Base-by-base conservation (phyloP, 1,140 invertebrate species). In the Elymnias hypermnestra region DNA sequence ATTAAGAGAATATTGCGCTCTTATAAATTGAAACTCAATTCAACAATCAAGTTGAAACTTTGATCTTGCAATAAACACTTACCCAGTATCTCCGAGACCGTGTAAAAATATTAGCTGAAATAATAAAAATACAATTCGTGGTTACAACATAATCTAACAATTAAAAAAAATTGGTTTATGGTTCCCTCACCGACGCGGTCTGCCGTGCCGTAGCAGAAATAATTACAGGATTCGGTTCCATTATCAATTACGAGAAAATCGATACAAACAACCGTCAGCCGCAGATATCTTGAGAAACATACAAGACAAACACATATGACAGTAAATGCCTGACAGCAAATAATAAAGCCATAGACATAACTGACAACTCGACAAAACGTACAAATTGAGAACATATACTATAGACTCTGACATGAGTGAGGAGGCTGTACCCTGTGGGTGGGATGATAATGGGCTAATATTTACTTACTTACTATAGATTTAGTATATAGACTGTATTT, bases 151-250 rank as follows among this genome's bases (percentile, higher is more conserved):
- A n/a, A n/a, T n/a, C n/a, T n/a, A n/a, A n/a, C n/a, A n/a, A n/a
- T n/a, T n/a, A n/a, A n/a, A n/a, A n/a, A n/a, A n/a, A n/a, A n/a
- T n/a, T n/a, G n/a, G n/a, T n/a, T n/a, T n/a, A n/a, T n/a, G n/a
- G 33, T n/a, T 31, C 4, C 86, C 89, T 90, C 85, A 94, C 93
- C 64, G 93, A 94, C 10, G 92, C 92, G 5, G 93, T 93, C 58
- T 94, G 93, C 86, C 92, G 93, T 46, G 89, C 89, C 33, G 92
- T 91, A 49, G 93, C 92, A 53, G 91, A 88, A 55, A 94, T 89
- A 65, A 94, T 89, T 46, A 94, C 92, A 44, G 92, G 92, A 74
- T 89, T 90, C 40, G 87, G 76, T 76, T 85, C 81, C 81, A 85
- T 85, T 71, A 58, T 71, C 37, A 51, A 50, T 61, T 57, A 31